Conservation (phyloP, 2,888 invertebrate species). For the Scaptomyza cyrtandrae region DNA sequence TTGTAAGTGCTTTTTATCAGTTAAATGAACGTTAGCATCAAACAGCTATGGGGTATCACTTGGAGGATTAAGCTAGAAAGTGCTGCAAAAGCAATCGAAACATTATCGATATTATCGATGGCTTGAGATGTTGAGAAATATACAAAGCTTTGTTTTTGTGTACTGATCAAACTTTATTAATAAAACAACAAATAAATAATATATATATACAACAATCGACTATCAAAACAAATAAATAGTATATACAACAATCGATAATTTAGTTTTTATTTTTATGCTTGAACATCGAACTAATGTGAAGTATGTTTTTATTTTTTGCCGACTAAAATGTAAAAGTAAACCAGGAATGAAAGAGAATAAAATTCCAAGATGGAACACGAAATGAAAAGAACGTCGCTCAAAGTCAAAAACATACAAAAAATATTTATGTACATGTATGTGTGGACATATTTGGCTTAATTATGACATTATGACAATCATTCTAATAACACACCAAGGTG, state of each 20-base stretch:
- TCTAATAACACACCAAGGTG: conserved; percentile 7
- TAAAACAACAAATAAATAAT: no score
- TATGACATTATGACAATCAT: conserved; percentile 43
- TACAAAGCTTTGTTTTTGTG: background rate
- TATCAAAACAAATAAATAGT: background rate
- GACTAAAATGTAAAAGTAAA: no score
- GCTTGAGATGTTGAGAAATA: no score
- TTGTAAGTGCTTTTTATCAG: background rate
- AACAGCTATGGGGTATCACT: background rate
- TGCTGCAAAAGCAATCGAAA: background rate
- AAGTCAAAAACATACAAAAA: conserved; percentile 6
- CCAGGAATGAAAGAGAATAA: no score
- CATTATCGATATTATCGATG: no score
- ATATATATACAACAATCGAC: background rate
- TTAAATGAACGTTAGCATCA: background rate
- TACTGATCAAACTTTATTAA: no score
- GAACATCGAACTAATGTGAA: no score
- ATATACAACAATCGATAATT: no score
- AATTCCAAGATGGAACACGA: background rate
- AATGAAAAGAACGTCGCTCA: background rate
- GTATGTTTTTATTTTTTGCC: no score
- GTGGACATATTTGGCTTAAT: conserved; percentile 32
- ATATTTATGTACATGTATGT: background rate
- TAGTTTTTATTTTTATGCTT: no score
- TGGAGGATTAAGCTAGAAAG: background rate